Conservation (phyloP, 2,113 vertebrate species). For the Coptodon rendalli region DNA sequence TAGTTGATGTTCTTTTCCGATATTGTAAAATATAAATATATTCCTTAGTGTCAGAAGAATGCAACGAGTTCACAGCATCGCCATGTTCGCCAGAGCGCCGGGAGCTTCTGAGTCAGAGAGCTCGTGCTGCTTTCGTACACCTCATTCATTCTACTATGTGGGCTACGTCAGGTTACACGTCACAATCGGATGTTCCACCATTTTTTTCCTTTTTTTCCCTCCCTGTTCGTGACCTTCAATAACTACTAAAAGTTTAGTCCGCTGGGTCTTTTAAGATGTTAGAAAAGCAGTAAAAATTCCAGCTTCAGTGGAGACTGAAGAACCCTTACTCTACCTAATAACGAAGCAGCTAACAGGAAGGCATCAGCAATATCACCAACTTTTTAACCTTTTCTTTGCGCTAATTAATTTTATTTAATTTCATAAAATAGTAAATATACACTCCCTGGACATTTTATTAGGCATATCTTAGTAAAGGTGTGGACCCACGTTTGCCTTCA, state of each 20-base stretch:
- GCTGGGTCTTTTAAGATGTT: neutral
- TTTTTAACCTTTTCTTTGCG: neutral
- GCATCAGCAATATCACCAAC: neutral
- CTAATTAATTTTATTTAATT: neutral
- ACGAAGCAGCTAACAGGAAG: neutral
- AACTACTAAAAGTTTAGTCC: neutral
- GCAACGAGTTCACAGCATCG: neutral
- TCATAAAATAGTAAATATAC: neutral
- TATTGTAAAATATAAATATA: neutral
- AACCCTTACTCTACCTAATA: neutral
- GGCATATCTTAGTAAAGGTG: fast-evolving
- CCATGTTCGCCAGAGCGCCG: neutral
- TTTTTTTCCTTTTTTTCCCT: fast-evolving
- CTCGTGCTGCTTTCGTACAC: neutral
- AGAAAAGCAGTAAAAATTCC: neutral
- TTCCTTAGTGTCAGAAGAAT: neutral
- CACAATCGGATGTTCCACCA: neutral
- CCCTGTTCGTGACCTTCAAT: neutral
- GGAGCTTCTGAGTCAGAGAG: neutral
- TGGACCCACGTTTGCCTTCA: neutral
- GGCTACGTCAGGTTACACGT: neutral
- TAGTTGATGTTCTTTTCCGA: neutral
- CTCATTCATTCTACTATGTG: neutral
- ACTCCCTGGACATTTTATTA: neutral
- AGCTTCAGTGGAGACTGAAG: neutral